Conservation (phyloP, 53 echinoderm and acorn worm species). For the Pentamera pediparva region DNA sequence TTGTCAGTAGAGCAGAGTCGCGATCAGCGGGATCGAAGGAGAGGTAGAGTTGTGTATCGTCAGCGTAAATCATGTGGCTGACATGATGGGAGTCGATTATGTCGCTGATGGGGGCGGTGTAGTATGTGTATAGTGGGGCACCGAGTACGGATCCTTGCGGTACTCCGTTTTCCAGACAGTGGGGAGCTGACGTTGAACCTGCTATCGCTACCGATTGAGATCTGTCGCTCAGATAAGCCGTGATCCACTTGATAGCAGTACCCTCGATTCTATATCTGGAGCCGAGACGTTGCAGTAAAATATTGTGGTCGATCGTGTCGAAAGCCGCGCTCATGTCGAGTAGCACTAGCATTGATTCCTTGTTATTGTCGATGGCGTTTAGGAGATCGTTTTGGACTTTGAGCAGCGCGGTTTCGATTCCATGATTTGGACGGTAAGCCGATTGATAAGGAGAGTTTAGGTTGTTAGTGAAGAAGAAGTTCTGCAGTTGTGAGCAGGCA, state of each 20-base stretch:
- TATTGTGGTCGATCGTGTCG: slow-evolving; percentile 41
- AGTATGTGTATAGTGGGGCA: slow-evolving; percentile 15
- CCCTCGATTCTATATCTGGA: slow-evolving; percentile 26
- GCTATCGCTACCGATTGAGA: not conserved
- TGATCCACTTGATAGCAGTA: slow-evolving; percentile 30
- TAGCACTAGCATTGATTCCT: slow-evolving; percentile 18
- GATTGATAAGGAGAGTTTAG: not conserved
- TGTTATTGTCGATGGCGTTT: not conserved
- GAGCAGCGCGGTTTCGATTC: slow-evolving; percentile 26
- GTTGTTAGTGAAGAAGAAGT: not conserved
- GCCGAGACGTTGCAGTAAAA: slow-evolving; percentile 19
- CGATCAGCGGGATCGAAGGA: slow-evolving; percentile 37
- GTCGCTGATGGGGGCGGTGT: slow-evolving; percentile 29
- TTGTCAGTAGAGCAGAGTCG: not conserved
- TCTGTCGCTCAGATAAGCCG: slow-evolving; percentile 26
- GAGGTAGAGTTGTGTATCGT: slow-evolving; percentile 34
- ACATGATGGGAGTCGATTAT: slow-evolving; percentile 20
- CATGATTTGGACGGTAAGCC: slow-evolving; percentile 18
- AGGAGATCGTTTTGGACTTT: slow-evolving; percentile 10
- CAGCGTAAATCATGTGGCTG: slow-evolving; percentile 40
- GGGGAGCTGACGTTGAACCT: not conserved
- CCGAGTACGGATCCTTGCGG: slow-evolving; percentile 28
- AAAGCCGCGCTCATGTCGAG: slow-evolving; percentile 24
- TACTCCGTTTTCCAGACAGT: not conserved
- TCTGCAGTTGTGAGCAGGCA: slow-evolving; percentile 4